A percentile compares a stretch with the other conserved stretches of the same genome.
Evolutionary conservation across 2,113 vertebrate species (phyloP).

Genomic region (Chaetodon auriga): DNA sequence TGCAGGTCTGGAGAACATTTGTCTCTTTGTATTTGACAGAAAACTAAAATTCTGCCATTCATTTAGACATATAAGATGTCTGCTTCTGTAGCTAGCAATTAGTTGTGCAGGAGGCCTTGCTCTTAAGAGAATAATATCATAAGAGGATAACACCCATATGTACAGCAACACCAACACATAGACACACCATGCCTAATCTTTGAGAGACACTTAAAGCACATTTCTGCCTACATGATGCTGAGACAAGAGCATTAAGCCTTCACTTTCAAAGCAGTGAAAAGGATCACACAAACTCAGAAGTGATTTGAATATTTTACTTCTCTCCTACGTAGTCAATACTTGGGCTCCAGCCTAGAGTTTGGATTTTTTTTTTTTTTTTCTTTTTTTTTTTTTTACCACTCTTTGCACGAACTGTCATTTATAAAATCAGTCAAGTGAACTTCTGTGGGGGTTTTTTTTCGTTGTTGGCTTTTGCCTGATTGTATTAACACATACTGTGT

Average conservation of each 20-base stretch:
- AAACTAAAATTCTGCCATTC: constrained; percentile 53
- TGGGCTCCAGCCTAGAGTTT: not conserved
- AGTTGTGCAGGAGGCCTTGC: constrained; percentile 35
- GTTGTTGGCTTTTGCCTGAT: not conserved
- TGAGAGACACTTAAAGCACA: constrained; percentile 30
- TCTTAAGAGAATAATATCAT: constrained; percentile 28
- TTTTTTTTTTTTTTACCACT: not conserved
- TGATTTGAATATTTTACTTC: constrained; percentile 22
- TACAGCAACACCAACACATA: constrained; percentile 9
- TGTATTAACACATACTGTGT: not conserved
- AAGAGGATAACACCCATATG: constrained; percentile 27
- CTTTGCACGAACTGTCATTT: too few relatives aligned
- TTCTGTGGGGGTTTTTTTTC: not conserved
- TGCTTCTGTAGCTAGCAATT: constrained; percentile 53
- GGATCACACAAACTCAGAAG: constrained; percentile 3
- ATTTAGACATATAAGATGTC: constrained; percentile 47
- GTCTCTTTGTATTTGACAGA: constrained; percentile 42
- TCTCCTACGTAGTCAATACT: not conserved
- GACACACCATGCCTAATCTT: constrained; percentile 11
- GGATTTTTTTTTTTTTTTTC: not conserved
- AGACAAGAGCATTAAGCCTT: constrained; percentile 19
- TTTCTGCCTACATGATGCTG: constrained; percentile 16
- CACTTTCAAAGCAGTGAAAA: constrained; percentile 20
- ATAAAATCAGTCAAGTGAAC: not conserved
- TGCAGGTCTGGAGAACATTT: constrained; percentile 36